Evolutionary conservation across 2,888 invertebrate genomes (phyloP), one percentile per base, ranked within the genome.

Genomic region (Drosophila stalkeri): DNA sequence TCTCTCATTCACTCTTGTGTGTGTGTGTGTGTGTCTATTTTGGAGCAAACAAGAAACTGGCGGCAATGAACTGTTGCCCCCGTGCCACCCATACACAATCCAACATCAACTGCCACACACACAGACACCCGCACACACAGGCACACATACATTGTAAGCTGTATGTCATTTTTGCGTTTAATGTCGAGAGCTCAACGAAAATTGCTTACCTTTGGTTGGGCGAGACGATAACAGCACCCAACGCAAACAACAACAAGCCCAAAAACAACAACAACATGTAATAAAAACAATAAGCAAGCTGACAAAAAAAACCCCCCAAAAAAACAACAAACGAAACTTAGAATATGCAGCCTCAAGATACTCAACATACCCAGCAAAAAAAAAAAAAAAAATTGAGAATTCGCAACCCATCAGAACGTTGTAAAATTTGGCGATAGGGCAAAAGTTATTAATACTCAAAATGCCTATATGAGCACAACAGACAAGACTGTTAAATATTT

Each of bases 61-160:
- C 84, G 75, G 87, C 89, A 84, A 87, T 84, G 89, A 84, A 84
- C 89, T 87, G 79, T 81, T 67, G 63, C 65, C 81, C 60, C 71
- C 20, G 23, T 47, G 46, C 47, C 59, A 35, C 51, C 11, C 52
- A 23, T 23, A 27, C 31, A 52, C 55, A 43, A 47, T 16, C 35
- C 39, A 16, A 18, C 57, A 18, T 18, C 55, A 52, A n/a, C 44
- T 6, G 20, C 56, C 27, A 27, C 43, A 20, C 55, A 9, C 14
- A 14, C 20, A 11, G n/a, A 20, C 35, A 2, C 1, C 16, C 49
- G 8, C 35, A 20, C n/a, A 8, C 18, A 14, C 8, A 7, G 2
- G 9, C 62, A 35, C 49, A 18, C 61, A 47, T 44, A 60, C 35
- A 51, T n/a, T 65, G 59, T 68, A 56, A 65, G 70, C 68, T 64